Base-by-base conservation (phyloP, 2,797 vertebrate species). In the Melanotaenia boesemani region DNA sequence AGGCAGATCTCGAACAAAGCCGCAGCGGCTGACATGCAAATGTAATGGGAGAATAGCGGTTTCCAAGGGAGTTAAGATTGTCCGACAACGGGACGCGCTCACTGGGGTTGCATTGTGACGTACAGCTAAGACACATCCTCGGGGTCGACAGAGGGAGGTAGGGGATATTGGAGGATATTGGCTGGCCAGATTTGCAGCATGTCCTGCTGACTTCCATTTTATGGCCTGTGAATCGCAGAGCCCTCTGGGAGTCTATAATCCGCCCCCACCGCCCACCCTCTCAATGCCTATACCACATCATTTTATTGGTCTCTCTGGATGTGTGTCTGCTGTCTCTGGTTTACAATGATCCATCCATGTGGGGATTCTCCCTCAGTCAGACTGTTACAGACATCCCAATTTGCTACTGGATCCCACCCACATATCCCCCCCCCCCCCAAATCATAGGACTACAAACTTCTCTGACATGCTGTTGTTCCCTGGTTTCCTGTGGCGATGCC, bases 241-340 rank as follows among this genome's bases (percentile, higher is more conserved):
- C 91, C 94, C 90, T 93, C 92, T 88, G 92, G 94, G 94, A 95
- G 94, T 93, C 93, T 88, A 83, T 95, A 95, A 95, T 95, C 94
- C 92, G 22, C 39, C 66, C 60, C 70, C 56, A 57, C 54, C 32
- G 9, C 73, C 32, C 60, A 46, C 65, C 62, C 71, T 46, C 72
- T 72, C 73, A 18, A 64, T 62, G 67, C 80, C 82, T 75, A 59
- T 22, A 77, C 83, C 85, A 75, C 89, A 94, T 92, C 85, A 89
- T 91, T 92, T 89, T 85, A 89, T 88, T 90, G 89, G 82, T 70
- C 86, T 88, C 81, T 82, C 76, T 87, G 84, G 89, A 90, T 88
- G 85, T 84, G 84, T 72, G 86, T 83, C 73, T 85, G 84, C 83
- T 82, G 84, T 89, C 90, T 84, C 63, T 63, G 79, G 62, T 81